phyloP scores from a whole-genome alignment of 2,797 vertebrate species.

The Acanthornis magna region DNA sequence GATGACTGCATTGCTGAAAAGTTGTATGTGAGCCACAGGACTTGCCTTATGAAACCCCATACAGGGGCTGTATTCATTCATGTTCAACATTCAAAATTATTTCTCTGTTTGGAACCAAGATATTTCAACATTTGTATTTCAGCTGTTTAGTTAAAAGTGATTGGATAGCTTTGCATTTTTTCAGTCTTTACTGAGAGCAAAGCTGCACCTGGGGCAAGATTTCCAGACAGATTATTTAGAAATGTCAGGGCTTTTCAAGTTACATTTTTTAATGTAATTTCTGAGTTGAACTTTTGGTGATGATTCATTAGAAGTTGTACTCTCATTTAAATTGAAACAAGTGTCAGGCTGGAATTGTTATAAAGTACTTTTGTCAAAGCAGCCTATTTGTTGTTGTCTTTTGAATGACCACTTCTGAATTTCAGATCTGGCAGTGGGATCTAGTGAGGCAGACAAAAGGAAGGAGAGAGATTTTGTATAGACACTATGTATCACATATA shows the following conservation, averaged over 20 bases:
- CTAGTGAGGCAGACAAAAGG: not conserved
- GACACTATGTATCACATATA: not conserved
- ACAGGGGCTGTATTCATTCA: not conserved
- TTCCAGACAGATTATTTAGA: conserved; percentile 23
- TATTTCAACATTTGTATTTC: not conserved
- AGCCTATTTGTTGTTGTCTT: not conserved
- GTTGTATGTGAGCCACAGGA: not conserved
- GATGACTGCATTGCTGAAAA: not conserved
- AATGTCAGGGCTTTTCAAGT: conserved; percentile 32
- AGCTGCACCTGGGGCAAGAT: conserved; percentile 30
- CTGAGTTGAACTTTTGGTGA: not conserved
- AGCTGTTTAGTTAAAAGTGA: not conserved
- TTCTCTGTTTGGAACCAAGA: not conserved
- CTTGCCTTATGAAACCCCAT: not conserved
- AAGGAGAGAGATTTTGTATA: not conserved
- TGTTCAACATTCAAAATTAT: not conserved
- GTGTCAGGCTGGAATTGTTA: not conserved
- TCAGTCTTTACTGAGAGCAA: not conserved
- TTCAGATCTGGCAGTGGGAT: not conserved
- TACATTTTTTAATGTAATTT: conserved; percentile 1
- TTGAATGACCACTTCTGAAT: not conserved
- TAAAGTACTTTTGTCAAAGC: not conserved
- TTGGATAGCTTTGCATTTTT: not conserved
- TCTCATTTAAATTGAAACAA: not conserved
- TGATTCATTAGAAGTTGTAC: conserved; percentile 1